A percentile compares a stretch with the other conserved stretches of the same genome.
Evolutionary conservation across 1,140 invertebrate genomes (phyloP).

Genomic region (Drosophila insularis): DNA sequence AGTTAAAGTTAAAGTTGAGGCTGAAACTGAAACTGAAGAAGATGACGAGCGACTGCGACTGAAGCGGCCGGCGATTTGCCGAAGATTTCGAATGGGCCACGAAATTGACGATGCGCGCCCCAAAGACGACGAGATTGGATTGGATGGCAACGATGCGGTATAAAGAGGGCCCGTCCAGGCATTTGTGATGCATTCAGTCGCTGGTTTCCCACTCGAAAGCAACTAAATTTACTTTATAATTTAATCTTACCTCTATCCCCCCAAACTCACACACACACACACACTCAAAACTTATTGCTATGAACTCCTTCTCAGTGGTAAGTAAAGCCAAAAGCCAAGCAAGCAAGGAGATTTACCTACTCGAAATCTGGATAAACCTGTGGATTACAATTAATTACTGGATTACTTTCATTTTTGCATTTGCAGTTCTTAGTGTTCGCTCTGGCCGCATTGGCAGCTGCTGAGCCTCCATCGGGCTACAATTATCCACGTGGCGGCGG

Average conservation of each 20-base stretch:
- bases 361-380: slow-evolving; percentile 2
- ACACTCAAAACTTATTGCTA: slow-evolving; percentile 77
- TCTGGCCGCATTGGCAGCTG: slow-evolving; percentile 85
- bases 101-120: slow-evolving; percentile 44
- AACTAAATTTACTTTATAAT: slow-evolving; percentile 79
- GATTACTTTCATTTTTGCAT: slow-evolving; percentile 40
- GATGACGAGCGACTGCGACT: slow-evolving; percentile 45
- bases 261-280: slow-evolving; percentile 54
- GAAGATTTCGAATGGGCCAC: slow-evolving; percentile 55
- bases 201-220: slow-evolving; percentile 82
- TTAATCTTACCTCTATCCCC: slow-evolving; percentile 78
- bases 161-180: slow-evolving; percentile 75
- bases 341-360: background rate
- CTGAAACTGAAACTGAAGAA: slow-evolving; percentile 58
- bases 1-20: slow-evolving; percentile 31
- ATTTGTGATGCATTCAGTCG: slow-evolving; percentile 81
- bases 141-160: slow-evolving; percentile 45
- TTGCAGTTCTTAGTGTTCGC: slow-evolving; percentile 87
- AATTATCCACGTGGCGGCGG: slow-evolving; percentile 86
- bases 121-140: background rate
- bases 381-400: slow-evolving; percentile 26
- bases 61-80: slow-evolving; percentile 7
- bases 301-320: slow-evolving; percentile 83
- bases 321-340: slow-evolving; percentile 44
- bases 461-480: slow-evolving; percentile 87